Evolutionary conservation across 2,797 vertebrate species (phyloP).

Genomic region (Acanthurus tractus): DNA sequence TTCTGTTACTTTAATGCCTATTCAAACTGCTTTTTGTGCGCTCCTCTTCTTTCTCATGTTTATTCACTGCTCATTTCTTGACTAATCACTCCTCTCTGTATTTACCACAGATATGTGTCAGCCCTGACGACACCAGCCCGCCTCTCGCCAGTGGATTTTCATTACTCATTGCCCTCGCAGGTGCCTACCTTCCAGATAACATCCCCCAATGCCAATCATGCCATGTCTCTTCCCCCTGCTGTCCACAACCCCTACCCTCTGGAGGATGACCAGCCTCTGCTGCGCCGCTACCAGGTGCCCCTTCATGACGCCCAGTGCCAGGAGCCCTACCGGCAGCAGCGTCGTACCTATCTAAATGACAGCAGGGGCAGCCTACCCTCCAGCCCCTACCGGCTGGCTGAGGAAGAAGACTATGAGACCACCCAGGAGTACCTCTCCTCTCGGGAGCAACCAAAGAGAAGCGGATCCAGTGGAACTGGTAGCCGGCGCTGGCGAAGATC

Average conservation of each 20-base stretch:
- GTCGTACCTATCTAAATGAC: conserved; percentile 91
- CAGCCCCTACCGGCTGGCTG: conserved; percentile 94
- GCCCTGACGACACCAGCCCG: conserved; percentile 96
- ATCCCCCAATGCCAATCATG: conserved; percentile 93
- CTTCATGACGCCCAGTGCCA: conserved; percentile 92
- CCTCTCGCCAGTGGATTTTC: conserved; percentile 96
- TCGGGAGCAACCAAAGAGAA: conserved; percentile 97
- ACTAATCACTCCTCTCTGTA: conserved; percentile 30
- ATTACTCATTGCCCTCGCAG: conserved; percentile 95
- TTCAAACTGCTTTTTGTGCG: not conserved
- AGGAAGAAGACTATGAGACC: conserved; percentile 97
- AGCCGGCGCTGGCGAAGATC: conserved; percentile 93
- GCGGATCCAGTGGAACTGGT: conserved; percentile 86
- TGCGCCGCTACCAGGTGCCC: conserved; percentile 91
- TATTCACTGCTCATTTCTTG: conserved; percentile 35
- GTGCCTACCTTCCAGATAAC: conserved; percentile 99
- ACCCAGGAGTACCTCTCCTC: conserved; percentile 96
- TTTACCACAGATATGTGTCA: conserved; percentile 92
- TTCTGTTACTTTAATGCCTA: conserved; percentile 8
- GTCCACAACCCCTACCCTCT: conserved; percentile 91
- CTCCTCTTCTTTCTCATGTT: conserved; percentile 8
- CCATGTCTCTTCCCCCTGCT: conserved; percentile 93
- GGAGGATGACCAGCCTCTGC: conserved; percentile 93
- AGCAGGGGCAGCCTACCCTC: conserved; percentile 95
- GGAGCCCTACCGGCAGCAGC: conserved; percentile 94